Percentiles rank a stretch among this genome's conserved stretches.
These are phyloP conservation scores for Chrysolina americana DNA, from an alignment of 2,888 invertebrate genomes.

Conservation along the genomic window DNA sequence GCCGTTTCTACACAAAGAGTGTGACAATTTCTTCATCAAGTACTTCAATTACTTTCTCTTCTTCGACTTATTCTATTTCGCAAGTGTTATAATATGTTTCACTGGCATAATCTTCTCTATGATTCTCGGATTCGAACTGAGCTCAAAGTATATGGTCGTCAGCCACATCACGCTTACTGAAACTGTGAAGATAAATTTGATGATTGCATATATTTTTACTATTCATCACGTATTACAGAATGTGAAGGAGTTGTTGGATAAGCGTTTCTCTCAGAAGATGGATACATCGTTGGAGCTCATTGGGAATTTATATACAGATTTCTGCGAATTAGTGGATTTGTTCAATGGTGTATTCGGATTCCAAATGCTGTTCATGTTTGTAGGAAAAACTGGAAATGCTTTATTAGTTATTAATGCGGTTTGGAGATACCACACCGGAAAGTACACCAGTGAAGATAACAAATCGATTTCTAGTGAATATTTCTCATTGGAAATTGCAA, in stretches of 20 bases:
- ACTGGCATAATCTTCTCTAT: too few relatives aligned
- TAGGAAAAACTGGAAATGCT: neutral
- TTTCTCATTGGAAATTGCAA: too few relatives aligned
- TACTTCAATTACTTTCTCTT: too few relatives aligned
- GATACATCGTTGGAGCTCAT: neutral
- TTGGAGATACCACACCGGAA: neutral
- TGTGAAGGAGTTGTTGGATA: neutral
- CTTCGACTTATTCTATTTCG: too few relatives aligned
- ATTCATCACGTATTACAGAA: neutral
- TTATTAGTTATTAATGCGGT: neutral
- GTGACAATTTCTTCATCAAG: too few relatives aligned
- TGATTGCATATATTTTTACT: neutral
- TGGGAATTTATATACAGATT: neutral
- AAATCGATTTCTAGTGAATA: too few relatives aligned
- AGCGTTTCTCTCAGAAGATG: neutral
- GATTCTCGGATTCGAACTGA: neutral
- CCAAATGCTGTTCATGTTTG: neutral
- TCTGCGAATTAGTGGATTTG: neutral
- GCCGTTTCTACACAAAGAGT: too few relatives aligned
- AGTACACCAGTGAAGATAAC: too few relatives aligned
- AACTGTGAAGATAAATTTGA: neutral
- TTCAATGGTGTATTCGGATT: neutral
- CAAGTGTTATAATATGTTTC: too few relatives aligned
- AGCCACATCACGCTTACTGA: neutral
- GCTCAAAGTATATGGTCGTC: neutral